Evolutionary conservation across 2,888 invertebrate genomes (phyloP), one percentile per base, ranked within the genome.

Genomic region (Alentia gelatinosa): DNA sequence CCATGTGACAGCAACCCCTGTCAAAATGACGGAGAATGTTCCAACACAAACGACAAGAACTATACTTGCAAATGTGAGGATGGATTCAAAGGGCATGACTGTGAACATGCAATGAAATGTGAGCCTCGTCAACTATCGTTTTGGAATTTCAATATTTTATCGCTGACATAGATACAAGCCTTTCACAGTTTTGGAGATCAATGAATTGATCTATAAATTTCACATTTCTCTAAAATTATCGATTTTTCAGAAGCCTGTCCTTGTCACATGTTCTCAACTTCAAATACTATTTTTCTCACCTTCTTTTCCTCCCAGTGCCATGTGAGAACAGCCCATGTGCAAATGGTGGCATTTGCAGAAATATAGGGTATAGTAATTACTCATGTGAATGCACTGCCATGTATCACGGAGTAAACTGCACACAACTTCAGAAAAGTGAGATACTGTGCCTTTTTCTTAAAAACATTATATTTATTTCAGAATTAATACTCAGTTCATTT

Each of bases 1-100:
- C 33, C 79, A 33, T 79, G 79, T 79, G 79, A 79, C 33, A 79
- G 39, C 79, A 79, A 35, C 35, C 79, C 79, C 23, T 79, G 79
- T 37, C 79, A 33, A 33, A 79, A 79, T 33, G 79, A 35, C 4
- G 79, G 33, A 33, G 3, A 7, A 12, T 79, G 79, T 23, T 12
- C 79, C 9, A 37, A 79, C 79, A 42, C 7, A 7, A 5, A 68
- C 7, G 68, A 30, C 68, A 23, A n/a, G 12, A 68, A 5, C 68
- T 68, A 26, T 68, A 30, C 7, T 9, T 68, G 68, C n/a, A 7
- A 68, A 23, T 68, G 68, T 68, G 26, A 7, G 5, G n/a, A 7
- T 12, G 68, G 30, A 26, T 68, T 12, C n/a, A 5, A 68, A 23
- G 68, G 68, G n/a, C 26, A 68, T 5, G 30, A n/a, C 12, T 68